phyloP scores from a whole-genome alignment of 2,888 invertebrate species.

The Terebella lapidaria region DNA sequence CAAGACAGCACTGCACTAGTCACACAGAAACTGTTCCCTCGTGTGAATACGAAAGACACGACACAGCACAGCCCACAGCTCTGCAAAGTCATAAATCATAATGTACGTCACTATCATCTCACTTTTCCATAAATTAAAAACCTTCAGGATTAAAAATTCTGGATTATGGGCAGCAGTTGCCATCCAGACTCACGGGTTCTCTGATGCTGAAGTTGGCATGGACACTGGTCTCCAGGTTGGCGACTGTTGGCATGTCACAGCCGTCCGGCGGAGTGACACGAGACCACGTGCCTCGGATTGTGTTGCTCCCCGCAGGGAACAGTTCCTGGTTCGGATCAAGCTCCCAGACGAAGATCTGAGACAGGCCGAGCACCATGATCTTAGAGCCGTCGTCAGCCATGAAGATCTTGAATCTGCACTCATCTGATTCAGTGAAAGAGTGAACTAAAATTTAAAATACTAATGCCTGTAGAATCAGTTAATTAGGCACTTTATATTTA shows the following conservation, averaged over 20 bases:
- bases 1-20: constrained; percentile 37
- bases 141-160: too few relatives aligned
- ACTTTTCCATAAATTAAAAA: background rate
- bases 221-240: constrained; percentile 29
- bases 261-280: constrained; percentile 30
- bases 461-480: too few relatives aligned
- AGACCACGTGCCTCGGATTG: constrained; percentile 39
- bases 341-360: constrained; percentile 38
- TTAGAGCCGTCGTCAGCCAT: constrained; percentile 37
- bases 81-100: constrained; percentile 23
- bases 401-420: background rate
- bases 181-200: constrained; percentile 21
- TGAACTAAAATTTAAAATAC: too few relatives aligned
- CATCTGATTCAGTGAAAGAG: too few relatives aligned
- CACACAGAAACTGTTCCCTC: constrained; percentile 29
- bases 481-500: too few relatives aligned
- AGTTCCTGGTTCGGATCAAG: constrained; percentile 28
- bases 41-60: constrained; percentile 35
- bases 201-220: constrained; percentile 34
- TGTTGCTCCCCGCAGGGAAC: constrained; percentile 27
- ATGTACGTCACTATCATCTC: background rate
- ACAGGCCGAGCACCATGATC: constrained; percentile 32
- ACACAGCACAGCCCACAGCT: constrained; percentile 37
- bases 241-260: constrained; percentile 29
- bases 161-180: too few relatives aligned